These are phyloP conservation scores for Coelopa pilipes DNA, from an alignment of 2,888 invertebrate species.

Conservation along the genomic window DNA sequence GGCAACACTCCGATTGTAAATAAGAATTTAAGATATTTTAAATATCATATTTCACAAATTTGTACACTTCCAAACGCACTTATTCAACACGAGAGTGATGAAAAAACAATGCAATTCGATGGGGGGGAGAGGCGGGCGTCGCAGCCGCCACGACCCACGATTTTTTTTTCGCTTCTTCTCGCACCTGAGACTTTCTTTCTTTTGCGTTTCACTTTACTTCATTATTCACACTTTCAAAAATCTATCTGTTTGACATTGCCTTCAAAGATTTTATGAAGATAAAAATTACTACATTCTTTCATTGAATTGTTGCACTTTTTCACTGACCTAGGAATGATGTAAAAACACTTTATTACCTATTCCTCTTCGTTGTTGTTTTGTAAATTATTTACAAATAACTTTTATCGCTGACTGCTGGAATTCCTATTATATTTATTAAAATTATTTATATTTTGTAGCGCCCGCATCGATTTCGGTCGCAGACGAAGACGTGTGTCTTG, in stretches of 20 bases:
- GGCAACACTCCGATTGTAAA: too few relatives aligned
- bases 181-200: neutral
- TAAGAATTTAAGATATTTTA: too few relatives aligned
- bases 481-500: slow-evolving; percentile 3
- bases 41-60: too few relatives aligned
- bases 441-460: slow-evolving; percentile 23
- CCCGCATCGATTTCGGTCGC: slow-evolving; percentile 39
- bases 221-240: neutral
- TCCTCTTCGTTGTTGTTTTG: slow-evolving; percentile 9
- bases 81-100: too few relatives aligned
- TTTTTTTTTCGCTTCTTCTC: neutral
- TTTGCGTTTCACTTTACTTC: neutral
- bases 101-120: too few relatives aligned
- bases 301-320: neutral
- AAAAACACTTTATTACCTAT: too few relatives aligned
- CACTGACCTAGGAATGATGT: neutral
- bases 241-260: neutral
- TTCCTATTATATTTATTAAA: neutral
- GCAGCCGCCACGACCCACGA: slow-evolving; percentile 1
- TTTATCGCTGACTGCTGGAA: slow-evolving; percentile 11
- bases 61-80: too few relatives aligned
- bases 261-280: neutral
- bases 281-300: slow-evolving; percentile 4
- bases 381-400: slow-evolving; percentile 11
- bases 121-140: too few relatives aligned